Evolutionary conservation across 2,113 vertebrate genomes (phyloP).

Genomic region (Malurus cyaneus): DNA sequence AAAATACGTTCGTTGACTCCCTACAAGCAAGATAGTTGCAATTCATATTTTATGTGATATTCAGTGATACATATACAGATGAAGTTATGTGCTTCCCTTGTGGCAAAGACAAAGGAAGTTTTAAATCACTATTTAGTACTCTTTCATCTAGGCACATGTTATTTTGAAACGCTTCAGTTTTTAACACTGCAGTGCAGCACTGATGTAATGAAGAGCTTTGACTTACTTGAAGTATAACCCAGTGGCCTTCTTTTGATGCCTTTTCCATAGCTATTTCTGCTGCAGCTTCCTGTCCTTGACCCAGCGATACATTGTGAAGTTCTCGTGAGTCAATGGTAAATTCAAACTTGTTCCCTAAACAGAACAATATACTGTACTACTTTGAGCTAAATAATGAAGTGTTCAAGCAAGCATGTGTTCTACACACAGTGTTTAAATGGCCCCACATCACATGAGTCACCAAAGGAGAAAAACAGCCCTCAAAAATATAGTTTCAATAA

Average conservation of each 20-base stretch:
- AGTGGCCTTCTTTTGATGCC: constrained; percentile 87
- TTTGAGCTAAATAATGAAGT: constrained; percentile 21
- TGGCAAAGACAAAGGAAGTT: constrained; percentile 67
- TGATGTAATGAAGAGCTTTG: constrained; percentile 67
- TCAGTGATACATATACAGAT: background rate
- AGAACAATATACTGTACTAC: background rate
- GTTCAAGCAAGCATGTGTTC: background rate
- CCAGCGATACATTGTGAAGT: constrained; percentile 80
- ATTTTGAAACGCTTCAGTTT: constrained; percentile 72
- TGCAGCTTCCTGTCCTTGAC: constrained; percentile 84
- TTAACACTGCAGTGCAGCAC: constrained; percentile 56
- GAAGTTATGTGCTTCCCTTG: constrained; percentile 49
- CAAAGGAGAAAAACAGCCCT: background rate
- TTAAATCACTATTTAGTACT: constrained; percentile 72
- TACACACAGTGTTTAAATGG: constrained; percentile 13
- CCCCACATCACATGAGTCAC: background rate
- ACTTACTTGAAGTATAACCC: constrained; percentile 87
- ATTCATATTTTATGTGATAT: constrained; percentile 62
- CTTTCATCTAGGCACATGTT: constrained; percentile 70
- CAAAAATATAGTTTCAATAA: background rate
- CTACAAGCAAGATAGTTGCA: constrained; percentile 43
- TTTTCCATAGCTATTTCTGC: constrained; percentile 83
- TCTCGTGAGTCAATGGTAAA: constrained; percentile 86
- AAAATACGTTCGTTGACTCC: constrained; percentile 69
- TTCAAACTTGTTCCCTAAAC: constrained; percentile 79